Evolutionary conservation across 2,113 vertebrate genomes (phyloP).

Genomic region (Colinus virginianus): DNA sequence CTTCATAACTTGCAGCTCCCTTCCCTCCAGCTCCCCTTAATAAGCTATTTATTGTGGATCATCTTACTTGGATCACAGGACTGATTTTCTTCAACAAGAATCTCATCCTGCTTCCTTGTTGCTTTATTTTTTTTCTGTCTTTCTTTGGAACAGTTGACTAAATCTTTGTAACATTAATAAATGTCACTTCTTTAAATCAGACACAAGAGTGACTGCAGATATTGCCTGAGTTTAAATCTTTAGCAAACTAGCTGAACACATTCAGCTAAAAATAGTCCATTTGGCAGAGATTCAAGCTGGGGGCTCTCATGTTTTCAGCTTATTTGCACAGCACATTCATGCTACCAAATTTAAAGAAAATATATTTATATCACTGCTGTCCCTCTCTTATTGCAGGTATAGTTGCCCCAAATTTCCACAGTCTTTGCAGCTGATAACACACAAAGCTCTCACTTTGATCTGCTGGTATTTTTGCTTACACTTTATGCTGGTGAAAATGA

Average conservation of each 20-base stretch:
- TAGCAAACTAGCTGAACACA: slow-evolving; percentile 2
- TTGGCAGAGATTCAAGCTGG: neutral
- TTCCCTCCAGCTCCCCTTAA: neutral
- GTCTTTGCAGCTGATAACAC: neutral
- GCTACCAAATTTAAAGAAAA: slow-evolving; percentile 13
- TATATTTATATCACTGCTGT: neutral
- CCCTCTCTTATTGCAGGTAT: neutral
- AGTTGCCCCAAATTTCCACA: slow-evolving; percentile 29
- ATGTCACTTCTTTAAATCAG: neutral
- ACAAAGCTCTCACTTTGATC: neutral
- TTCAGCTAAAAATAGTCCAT: neutral
- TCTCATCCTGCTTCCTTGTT: neutral
- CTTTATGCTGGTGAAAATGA: neutral
- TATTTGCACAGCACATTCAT: neutral
- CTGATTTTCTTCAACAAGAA: neutral
- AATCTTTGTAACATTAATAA: neutral
- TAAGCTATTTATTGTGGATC: neutral
- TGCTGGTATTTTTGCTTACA: neutral
- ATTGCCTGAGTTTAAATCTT: slow-evolving; percentile 31
- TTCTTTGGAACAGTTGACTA: neutral
- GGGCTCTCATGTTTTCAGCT: slow-evolving; percentile 20
- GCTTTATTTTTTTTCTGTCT: neutral
- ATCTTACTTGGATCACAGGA: neutral
- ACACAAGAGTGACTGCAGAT: slow-evolving; percentile 8
- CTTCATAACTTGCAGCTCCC: neutral